Evolutionary conservation across 1,140 invertebrate species (phyloP).

Genomic region (Phthorimaea operculella): DNA sequence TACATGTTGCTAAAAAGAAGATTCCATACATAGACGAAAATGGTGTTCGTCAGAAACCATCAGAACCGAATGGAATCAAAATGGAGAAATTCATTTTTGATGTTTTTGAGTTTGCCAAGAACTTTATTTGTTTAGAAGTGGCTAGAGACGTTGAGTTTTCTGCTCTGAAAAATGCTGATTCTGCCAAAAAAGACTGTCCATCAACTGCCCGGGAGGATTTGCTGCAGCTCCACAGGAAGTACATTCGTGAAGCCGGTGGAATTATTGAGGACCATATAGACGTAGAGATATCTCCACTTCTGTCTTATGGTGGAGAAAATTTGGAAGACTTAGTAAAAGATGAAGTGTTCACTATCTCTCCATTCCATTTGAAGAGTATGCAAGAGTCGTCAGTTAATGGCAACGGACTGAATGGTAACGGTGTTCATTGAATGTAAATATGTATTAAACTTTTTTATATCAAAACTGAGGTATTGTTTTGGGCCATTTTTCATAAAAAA

Average conservation of each 20-base stretch:
- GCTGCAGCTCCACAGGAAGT: conserved; percentile 83
- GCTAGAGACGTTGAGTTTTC: conserved; percentile 94
- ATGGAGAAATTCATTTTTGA: conserved; percentile 99
- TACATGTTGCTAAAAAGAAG: conserved; percentile 98
- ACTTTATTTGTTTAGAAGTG: conserved; percentile 95
- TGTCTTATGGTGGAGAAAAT: conserved; percentile 92
- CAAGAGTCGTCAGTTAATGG: conserved; percentile 37
- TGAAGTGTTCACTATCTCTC: conserved; percentile 75
- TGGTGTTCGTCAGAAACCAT: conserved; percentile 80
- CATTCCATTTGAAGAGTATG: conserved; percentile 68
- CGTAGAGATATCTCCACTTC: conserved; percentile 91
- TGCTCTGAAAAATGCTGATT: conserved; percentile 94
- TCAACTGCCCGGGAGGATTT: conserved; percentile 86
- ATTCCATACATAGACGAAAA: conserved; percentile 87
- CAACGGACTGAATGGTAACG: conserved; percentile 41
- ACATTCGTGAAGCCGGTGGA: conserved; percentile 87
- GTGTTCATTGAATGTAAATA: background rate
- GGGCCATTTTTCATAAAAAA: too few species aligned
- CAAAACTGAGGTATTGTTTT: background rate
- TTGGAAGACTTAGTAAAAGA: conserved; percentile 74
- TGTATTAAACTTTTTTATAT: too few species aligned
- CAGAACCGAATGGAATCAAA: conserved; percentile 94
- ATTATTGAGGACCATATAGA: conserved; percentile 75
- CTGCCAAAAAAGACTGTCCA: conserved; percentile 89
- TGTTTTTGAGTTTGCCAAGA: conserved; percentile 93